Conservation (phyloP, 2,113 vertebrate genomes). For the Suncus etruscus region DNA sequence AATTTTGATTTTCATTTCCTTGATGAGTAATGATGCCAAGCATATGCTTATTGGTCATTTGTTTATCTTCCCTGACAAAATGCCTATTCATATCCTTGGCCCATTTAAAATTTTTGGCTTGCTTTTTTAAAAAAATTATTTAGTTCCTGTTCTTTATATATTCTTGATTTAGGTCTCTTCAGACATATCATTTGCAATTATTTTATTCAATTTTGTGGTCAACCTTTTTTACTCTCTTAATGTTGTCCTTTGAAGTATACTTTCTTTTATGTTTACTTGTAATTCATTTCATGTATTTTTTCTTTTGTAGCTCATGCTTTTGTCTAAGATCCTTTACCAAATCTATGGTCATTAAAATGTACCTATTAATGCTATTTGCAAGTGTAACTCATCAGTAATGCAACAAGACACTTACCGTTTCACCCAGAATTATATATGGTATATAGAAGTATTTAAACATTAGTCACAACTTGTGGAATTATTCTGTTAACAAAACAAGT, state of each 20-base stretch:
- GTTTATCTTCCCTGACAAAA: conserved; percentile 53
- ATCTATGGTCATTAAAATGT: conserved; percentile 46
- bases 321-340: conserved; percentile 31
- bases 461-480: conserved; percentile 49
- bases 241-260: conserved; percentile 40
- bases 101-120: conserved; percentile 43
- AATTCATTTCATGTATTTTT: conserved; percentile 18
- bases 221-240: conserved; percentile 35
- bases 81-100: conserved; percentile 47
- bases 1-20: conserved; percentile 57
- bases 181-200: conserved; percentile 48
- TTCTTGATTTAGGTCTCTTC: neutral
- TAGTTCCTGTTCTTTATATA: conserved; percentile 7
- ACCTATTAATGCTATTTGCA: conserved; percentile 33
- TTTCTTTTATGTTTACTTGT: conserved; percentile 49
- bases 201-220: conserved; percentile 22
- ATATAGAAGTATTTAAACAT: conserved; percentile 55
- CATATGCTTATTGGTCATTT: conserved; percentile 28
- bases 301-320: conserved; percentile 50
- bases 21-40: conserved; percentile 23
- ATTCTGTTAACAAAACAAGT: conserved; percentile 48
- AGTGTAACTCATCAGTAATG: conserved; percentile 62
- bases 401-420: conserved; percentile 33
- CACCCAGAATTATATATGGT: conserved; percentile 1
- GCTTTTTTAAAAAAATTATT: conserved; percentile 9